Conservation (phyloP, 2,113 vertebrate species). For the Vulpes lagopus region DNA sequence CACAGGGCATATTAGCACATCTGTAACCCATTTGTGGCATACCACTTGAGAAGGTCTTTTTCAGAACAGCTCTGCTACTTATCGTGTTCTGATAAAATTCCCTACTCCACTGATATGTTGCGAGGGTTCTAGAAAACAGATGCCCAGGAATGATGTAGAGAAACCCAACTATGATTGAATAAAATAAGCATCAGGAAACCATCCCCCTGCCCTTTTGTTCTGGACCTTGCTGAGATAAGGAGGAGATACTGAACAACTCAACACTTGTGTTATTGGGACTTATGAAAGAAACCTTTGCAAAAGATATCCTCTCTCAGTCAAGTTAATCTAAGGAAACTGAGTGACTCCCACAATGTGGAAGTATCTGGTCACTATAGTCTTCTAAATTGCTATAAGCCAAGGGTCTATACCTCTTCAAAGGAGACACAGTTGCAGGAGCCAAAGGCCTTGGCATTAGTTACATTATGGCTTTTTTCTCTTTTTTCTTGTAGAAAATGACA, state of each 20-base stretch:
- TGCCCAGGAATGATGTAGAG: neutral
- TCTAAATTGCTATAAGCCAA: neutral
- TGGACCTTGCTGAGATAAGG: neutral
- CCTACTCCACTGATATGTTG: neutral
- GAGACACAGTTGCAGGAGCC: neutral
- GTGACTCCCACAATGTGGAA: neutral
- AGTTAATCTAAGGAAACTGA: neutral
- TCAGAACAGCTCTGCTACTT: neutral
- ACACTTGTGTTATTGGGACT: neutral
- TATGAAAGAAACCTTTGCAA: neutral
- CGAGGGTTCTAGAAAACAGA: neutral
- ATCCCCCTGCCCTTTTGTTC: neutral
- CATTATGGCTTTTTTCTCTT: neutral
- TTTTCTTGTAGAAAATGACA: neutral
- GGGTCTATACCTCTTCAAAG: neutral
- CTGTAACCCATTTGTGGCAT: neutral
- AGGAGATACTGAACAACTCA: neutral
- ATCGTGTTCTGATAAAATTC: neutral
- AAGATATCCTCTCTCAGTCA: neutral
- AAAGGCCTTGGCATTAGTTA: neutral
- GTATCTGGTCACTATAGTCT: neutral
- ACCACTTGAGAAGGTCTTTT: neutral
- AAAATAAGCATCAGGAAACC: neutral
- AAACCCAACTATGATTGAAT: neutral
- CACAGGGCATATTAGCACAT: too few species aligned